Percentiles rank a stretch among this genome's conserved stretches.
Evolutionary conservation across 1,140 invertebrate species (phyloP).

Genomic region (Pogonomyrmex barbatus): DNA sequence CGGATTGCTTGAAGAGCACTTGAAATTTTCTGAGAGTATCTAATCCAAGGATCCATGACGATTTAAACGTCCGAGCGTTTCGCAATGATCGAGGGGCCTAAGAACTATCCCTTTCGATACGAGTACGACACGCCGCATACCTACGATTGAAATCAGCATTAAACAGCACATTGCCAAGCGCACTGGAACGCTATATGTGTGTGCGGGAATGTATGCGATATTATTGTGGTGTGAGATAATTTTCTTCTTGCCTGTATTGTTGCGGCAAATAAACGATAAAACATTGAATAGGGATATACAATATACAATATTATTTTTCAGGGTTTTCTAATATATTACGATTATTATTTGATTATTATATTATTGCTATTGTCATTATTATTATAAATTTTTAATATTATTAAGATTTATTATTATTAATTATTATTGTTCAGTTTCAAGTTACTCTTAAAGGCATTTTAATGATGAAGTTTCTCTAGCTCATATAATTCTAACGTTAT

Average conservation of each 20-base stretch:
- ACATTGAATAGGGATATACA: constrained; percentile 70
- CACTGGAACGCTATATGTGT: constrained; percentile 58
- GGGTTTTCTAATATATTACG: constrained; percentile 72
- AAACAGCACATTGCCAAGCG: constrained; percentile 20
- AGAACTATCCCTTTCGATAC: constrained; percentile 7
- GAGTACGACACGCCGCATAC: constrained; percentile 12
- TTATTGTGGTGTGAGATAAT: constrained; percentile 71
- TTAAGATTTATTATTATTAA: constrained; percentile 62
- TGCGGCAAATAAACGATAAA: constrained; percentile 73
- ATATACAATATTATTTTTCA: constrained; percentile 76
- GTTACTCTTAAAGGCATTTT: constrained; percentile 80
- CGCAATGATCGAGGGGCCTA: constrained; percentile 46
- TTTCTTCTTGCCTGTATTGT: constrained; percentile 69
- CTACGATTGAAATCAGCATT: constrained; percentile 37
- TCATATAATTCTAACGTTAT: constrained; percentile 79
- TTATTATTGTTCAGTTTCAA: constrained; percentile 79
- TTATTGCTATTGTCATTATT: constrained; percentile 44
- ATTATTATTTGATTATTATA: constrained; percentile 69
- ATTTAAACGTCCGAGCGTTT: neutral
- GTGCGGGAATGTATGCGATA: constrained; percentile 75
- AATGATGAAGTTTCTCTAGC: constrained; percentile 74
- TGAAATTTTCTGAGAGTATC: constrained; percentile 9
- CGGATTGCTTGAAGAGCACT: neutral
- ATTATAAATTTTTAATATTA: constrained; percentile 56
- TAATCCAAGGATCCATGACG: neutral